Evolutionary conservation across 2,113 vertebrate species (phyloP), one percentile per base, ranked within the genome.

Genomic region (Sula dactylatra): DNA sequence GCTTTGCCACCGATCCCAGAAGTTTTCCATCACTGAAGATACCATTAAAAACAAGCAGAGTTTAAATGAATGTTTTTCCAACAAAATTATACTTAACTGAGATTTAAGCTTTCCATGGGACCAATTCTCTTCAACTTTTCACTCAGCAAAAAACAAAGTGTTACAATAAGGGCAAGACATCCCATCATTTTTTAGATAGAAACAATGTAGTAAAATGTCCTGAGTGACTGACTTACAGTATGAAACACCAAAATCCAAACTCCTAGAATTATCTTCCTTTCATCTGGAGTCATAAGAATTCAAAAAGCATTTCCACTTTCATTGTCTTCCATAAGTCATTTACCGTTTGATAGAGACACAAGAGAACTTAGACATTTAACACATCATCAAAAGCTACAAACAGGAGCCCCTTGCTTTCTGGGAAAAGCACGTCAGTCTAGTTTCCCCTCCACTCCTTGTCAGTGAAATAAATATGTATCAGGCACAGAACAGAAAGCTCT

Each of bases 391-490:
- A 90, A 94, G 27, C 65, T 64, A 6, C 21, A 74, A 59, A 81
- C 36, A 82, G 17, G 40, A 91, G 34, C 16, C 6, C 5, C 19
- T 47, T 44, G 29, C 27, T 79, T 96, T 79, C 73, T 11, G 19
- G 47, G 86, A 67, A 94, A 94, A 76, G 61, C 44, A n/a, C 13
- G 59, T 81, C 32, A 88, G 62, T 25, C 19, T 59, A 55, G 26
- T 66, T 91, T 42, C 19, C 13, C 58, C 42, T 85, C 22, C 20
- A 42, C 18, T 55, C 42, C 89, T 94, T 95, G 91, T 96, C 95
- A 97, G 89, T 85, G 70, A 76, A 79, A 82, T 31, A 96, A 93
- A 71, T 56, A 76, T n/a, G 81, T 90, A 92, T 80, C 56, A 71
- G 74, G 69, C 77, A 84, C 18, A 80, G 40, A 91, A 94, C 61